Percentiles rank a stretch among this genome's conserved stretches.
Conservation (phyloP, 2,888 invertebrate genomes). For the Oligia fasciuncula region DNA sequence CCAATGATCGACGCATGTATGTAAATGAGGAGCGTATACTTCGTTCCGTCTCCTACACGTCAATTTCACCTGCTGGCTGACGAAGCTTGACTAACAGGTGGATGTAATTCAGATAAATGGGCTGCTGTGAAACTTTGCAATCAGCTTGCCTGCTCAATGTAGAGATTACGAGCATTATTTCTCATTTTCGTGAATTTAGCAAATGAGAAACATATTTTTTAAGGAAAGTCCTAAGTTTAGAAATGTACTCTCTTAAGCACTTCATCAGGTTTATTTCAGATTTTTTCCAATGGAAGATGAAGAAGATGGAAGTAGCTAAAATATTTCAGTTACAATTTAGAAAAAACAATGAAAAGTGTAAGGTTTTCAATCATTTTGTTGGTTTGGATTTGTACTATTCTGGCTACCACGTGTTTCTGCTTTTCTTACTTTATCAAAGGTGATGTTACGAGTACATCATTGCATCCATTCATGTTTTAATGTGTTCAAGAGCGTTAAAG, state of each 20-base stretch:
- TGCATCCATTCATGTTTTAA: slow-evolving; percentile 16
- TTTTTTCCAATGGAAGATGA: too few species aligned
- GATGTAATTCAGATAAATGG: slow-evolving; percentile 15
- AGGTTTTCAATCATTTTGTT: not conserved
- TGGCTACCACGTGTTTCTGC: slow-evolving; percentile 1
- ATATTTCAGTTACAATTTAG: not conserved
- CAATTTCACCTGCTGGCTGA: slow-evolving; percentile 41
- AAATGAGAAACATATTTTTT: not conserved
- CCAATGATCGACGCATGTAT: slow-evolving; percentile 42
- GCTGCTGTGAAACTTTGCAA: slow-evolving; percentile 2
- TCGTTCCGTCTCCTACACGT: slow-evolving; percentile 10
- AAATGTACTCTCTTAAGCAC: not conserved
- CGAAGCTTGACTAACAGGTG: slow-evolving; percentile 21
- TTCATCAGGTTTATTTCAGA: not conserved
- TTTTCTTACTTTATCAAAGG: not conserved
- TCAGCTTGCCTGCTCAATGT: not conserved
- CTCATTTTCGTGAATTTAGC: not conserved
- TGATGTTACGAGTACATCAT: not conserved
- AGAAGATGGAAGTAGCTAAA: not conserved
- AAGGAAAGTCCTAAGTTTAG: not conserved
- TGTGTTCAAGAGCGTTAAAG: slow-evolving; percentile 2
- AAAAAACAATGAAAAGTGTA: not conserved
- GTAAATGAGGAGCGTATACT: slow-evolving; percentile 37
- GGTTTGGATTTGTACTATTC: not conserved
- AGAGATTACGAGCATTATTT: not conserved